phyloP scores from a whole-genome alignment of 2,888 invertebrate species.

The Melanostoma scalare region DNA sequence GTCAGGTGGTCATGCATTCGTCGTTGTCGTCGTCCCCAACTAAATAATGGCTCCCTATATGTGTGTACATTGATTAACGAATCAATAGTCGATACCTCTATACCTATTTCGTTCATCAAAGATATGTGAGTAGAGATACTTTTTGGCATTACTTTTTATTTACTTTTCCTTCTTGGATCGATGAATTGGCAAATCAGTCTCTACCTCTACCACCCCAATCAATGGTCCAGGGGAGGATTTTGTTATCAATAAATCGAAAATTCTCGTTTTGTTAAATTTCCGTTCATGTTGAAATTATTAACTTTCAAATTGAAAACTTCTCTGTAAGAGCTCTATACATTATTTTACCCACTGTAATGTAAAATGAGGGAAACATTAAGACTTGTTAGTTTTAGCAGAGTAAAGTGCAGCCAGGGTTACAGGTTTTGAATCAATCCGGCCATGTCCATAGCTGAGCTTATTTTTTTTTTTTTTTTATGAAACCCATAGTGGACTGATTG shows the following conservation, averaged over 20 bases:
- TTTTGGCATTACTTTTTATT: constrained; percentile 53
- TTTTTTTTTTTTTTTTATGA: not conserved
- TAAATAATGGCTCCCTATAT: constrained; percentile 39
- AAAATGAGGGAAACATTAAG: too few species aligned
- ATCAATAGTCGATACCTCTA: constrained; percentile 44
- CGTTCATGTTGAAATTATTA: too few species aligned
- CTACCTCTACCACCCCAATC: constrained; percentile 24
- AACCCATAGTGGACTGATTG: constrained; percentile 42
- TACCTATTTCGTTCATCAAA: constrained; percentile 37
- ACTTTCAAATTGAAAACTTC: too few species aligned
- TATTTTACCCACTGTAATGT: too few species aligned
- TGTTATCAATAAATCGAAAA: too few species aligned
- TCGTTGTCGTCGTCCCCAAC: constrained; percentile 15
- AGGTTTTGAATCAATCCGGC: not conserved
- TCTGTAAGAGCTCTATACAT: too few species aligned
- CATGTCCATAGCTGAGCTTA: not conserved
- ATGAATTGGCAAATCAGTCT: constrained; percentile 49
- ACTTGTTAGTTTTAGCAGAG: too few species aligned
- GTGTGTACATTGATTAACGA: constrained; percentile 71
- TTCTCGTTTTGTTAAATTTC: too few species aligned
- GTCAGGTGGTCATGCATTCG: constrained; percentile 68
- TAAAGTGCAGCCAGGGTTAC: not conserved
- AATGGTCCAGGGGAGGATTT: not conserved
- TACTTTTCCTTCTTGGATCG: constrained; percentile 58
- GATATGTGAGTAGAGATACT: constrained; percentile 28